Base-by-base conservation (phyloP, 2,113 vertebrate genomes). In the Phasianus colchicus region DNA sequence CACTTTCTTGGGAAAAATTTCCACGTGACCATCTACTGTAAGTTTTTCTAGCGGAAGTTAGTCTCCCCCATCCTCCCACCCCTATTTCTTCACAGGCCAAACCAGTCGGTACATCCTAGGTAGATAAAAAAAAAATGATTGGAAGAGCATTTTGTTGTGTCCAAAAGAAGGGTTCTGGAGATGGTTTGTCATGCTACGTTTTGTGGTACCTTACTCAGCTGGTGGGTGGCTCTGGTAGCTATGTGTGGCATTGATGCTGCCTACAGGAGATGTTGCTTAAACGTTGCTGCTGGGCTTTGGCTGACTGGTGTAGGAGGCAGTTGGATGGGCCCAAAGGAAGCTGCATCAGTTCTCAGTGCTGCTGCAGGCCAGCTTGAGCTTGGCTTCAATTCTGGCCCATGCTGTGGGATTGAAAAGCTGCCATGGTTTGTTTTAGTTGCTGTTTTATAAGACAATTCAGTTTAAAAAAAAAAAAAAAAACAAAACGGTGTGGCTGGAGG, bases 201-300 rank as follows among this genome's bases (percentile, higher is more conserved):
- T 1, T 19, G 3, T 1, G 0, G 76, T 76, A 42, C 14, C 10
- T 48, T 48, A 58, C 13, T 58, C 5, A 5, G 52, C 85, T 77
- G 64, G 13, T 74, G 42, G 55, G 32, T 58, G 32, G 19, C 18
- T 20, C 55, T 20, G 32, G 55, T 57, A 58, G 30, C 30, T 11
- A 5, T 58, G 55, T 20, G 18, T n/a, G 55, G 55, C 55, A 58
- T 13, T 3, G 1, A 0, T 8, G 11, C 72, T 22, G 11, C 69
- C 29, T 72, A 13, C 45, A 75, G 20, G 19, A 13, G 6, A 2
- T 72, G 90, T 10, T 75, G 83, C 34, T 75, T 18, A 8, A 36
- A 11, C 5, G 0, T 69, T 64, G n/a, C 0, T 4, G 27, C 65
- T 84, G 27, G 29, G 11, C 32, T 79, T 78, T 0, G 1, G 20